Base-by-base conservation (phyloP, 2,113 vertebrate species). In the Gulo gulo region DNA sequence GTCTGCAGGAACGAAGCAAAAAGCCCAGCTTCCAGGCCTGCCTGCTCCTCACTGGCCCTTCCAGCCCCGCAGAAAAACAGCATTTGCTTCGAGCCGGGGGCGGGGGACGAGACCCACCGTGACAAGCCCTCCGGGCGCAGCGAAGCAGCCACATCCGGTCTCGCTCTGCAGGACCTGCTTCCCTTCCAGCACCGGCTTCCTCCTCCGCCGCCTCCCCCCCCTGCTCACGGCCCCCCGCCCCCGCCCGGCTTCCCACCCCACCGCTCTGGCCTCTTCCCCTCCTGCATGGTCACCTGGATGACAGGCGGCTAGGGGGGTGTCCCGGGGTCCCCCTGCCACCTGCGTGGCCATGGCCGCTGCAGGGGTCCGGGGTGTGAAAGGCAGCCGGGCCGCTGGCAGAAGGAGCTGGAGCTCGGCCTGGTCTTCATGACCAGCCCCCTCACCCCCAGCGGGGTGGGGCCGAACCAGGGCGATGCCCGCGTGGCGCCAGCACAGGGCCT, bases 51-150 rank as follows among this genome's bases (percentile, higher is more conserved):
- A 31, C 31, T 34, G 23, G 39, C 29, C 31, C 47, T n/a, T 87
- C 79, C n/a, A 8, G 42, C 55, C 57, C 21, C 8, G 8, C 23
- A 24, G 67, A 39, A 26, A 71, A 76, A 92, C 15, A 31, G 42
- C 67, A n/a, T 29, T 20, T 74, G 45, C 50, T 47, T 42, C 16
- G 15, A 50, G 42, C 21, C 5, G 31, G 34, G 1, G 57, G 10
- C 6, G 6, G 81, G 31, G 12, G 34, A 13, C 2, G 18, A 69
- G 9, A 36, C 15, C 8, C 29, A 18, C 9, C 2, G 1, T 0
- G 21, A 24, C 6, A 26, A 29, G 67, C 36, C 23, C 2, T 4
- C 2, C 5, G 1, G 0, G 26, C 10, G 14, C 2, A n/a, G 59
- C 50, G 71, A 36, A n/a, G 3, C 65, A 45, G 81, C 85, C 78